These are phyloP conservation scores for Tipula unca DNA, from an alignment of 2,888 invertebrate species.

Conservation along the genomic window DNA sequence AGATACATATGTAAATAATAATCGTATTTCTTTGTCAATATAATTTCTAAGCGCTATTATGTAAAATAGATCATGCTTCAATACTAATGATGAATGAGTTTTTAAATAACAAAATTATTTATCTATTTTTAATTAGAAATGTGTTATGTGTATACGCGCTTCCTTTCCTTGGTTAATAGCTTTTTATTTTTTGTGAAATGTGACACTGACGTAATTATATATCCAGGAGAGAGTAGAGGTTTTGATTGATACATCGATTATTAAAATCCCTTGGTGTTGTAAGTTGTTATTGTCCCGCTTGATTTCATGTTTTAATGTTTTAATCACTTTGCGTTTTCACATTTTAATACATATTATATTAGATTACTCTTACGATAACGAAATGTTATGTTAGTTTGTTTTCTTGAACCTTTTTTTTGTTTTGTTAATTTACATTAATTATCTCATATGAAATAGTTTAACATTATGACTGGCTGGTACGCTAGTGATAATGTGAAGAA, in stretches of 20 bases:
- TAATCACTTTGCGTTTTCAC: neutral
- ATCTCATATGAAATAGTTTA: neutral
- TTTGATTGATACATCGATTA: neutral
- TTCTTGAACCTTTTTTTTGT: neutral
- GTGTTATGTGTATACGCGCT: neutral
- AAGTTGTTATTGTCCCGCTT: neutral
- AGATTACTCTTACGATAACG: neutral
- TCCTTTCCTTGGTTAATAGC: neutral
- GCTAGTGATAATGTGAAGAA: neutral
- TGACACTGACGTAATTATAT: neutral
- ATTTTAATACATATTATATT: neutral
- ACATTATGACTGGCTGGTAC: neutral
- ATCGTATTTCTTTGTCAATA: neutral
- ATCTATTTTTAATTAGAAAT: neutral
- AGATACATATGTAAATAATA: neutral
- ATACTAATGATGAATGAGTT: neutral
- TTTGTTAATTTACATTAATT: conserved; percentile 8
- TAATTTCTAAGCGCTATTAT: neutral
- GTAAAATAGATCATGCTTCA: neutral
- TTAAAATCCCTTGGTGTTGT: neutral
- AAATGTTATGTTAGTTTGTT: neutral
- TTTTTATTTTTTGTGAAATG: neutral
- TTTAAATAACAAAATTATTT: neutral
- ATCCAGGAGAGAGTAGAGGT: neutral
- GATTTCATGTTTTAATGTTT: neutral